Evolutionary conservation across 2,888 invertebrate genomes (phyloP).

Genomic region (Ptycholaimellus sp.): DNA sequence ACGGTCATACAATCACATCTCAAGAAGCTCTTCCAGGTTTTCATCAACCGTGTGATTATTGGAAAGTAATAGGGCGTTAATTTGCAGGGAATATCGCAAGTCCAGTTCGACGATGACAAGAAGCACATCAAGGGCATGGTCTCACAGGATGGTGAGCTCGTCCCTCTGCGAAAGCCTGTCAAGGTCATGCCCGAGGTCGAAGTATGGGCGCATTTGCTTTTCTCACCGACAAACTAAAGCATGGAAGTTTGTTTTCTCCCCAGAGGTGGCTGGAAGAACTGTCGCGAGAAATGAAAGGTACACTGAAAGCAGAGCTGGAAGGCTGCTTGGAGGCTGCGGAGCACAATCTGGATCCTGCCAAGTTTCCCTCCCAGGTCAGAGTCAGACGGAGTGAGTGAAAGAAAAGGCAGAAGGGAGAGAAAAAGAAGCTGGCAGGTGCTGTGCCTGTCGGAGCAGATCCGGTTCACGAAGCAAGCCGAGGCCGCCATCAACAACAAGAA

Average conservation of each 20-base stretch:
- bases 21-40: slow-evolving; percentile 64
- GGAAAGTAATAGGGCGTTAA: slow-evolving; percentile 34
- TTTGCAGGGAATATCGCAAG: slow-evolving; percentile 44
- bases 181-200: slow-evolving; percentile 51
- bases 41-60: not conserved
- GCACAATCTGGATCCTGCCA: slow-evolving; percentile 36
- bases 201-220: slow-evolving; percentile 29
- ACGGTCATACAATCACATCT: slow-evolving; percentile 66
- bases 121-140: slow-evolving; percentile 44
- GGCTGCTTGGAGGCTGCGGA: slow-evolving; percentile 33
- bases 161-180: slow-evolving; percentile 43
- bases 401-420: too few relatives aligned
- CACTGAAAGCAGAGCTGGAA: slow-evolving; percentile 45
- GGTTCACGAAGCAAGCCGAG: slow-evolving; percentile 61
- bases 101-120: slow-evolving; percentile 41
- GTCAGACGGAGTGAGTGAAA: too few relatives aligned
- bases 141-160: slow-evolving; percentile 49
- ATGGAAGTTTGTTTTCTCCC: too few relatives aligned
- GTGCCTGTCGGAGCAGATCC: slow-evolving; percentile 56
- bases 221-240: not conserved
- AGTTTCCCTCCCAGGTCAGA: slow-evolving; percentile 44
- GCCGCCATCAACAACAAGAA: slow-evolving; percentile 38
- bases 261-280: slow-evolving; percentile 46
- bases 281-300: slow-evolving; percentile 53
- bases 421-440: too few relatives aligned